phyloP scores from a whole-genome alignment of 1,140 invertebrate genomes.

The Macrocentrus cingulum region DNA sequence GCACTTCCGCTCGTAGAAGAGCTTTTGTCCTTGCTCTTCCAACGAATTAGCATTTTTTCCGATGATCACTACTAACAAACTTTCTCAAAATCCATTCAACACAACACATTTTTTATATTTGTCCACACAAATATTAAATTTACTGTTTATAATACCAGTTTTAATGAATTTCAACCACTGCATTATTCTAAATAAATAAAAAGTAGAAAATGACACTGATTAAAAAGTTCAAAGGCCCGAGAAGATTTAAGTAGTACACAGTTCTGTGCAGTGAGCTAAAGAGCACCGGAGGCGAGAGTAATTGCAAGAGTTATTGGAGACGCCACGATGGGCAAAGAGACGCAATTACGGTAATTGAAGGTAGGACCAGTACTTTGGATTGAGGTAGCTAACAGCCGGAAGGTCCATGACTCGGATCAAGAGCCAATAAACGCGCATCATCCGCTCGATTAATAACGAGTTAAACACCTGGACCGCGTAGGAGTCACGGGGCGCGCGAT shows the following conservation, averaged over 20 bases:
- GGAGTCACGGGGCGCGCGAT: not conserved
- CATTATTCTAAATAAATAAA: too few species aligned
- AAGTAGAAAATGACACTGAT: too few species aligned
- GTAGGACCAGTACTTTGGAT: not conserved
- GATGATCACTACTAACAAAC: not conserved
- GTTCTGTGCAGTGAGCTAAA: too few species aligned
- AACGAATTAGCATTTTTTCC: constrained; percentile 59
- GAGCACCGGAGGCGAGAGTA: too few species aligned
- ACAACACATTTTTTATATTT: not conserved
- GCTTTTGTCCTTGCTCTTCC: constrained; percentile 64
- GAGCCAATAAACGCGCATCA: not conserved
- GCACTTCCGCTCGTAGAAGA: constrained; percentile 50
- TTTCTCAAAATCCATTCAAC: constrained; percentile 10
- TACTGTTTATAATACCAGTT: too few species aligned
- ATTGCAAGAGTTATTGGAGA: too few species aligned
- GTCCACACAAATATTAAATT: too few species aligned
- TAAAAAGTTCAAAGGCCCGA: too few species aligned
- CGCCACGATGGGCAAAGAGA: not conserved
- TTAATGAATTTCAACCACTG: too few species aligned
- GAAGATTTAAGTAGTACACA: too few species aligned
- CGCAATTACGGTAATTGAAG: not conserved
- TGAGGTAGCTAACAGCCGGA: not conserved
- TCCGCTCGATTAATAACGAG: not conserved
- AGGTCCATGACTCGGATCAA: not conserved
- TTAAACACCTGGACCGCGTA: not conserved